Base-by-base conservation (phyloP, 1,140 invertebrate genomes). In the Bacillus rossius region DNA sequence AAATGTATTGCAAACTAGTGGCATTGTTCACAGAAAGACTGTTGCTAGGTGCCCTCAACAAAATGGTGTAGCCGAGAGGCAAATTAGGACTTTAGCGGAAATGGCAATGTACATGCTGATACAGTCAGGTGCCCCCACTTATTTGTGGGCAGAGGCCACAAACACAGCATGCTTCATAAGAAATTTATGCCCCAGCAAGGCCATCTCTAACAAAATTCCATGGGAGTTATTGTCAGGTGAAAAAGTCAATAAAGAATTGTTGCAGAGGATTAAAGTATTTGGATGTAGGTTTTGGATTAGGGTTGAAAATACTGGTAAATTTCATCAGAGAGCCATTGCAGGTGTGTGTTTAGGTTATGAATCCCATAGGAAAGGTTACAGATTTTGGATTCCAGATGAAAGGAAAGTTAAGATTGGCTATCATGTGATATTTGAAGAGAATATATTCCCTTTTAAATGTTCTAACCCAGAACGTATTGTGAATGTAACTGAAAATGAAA, bases 1-100 rank as follows among this genome's bases (percentile, higher is more conserved):
- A 26, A 8, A 17, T 10, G 23, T 54, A 51, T 52, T 56, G 55
- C 41, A 25, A 17, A 13, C 14, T 13, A 19, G 20, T 56, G 55
- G 55, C 1, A 56, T 56, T 45, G 26, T 22, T 3, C 37, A 34
- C 29, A 34, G 29, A 10, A 51, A 26, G 1, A 69, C 67, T 7
- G 55, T 63, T 20, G 54, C 62, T 4, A 64, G 68, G 45, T 64
- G 61, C 8, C 17, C n/a, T n/a, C n/a, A n/a, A n/a, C n/a, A n/a
- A n/a, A n/a, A n/a, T n/a, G n/a, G n/a, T n/a, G n/a, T n/a, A n/a
- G n/a, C n/a, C n/a, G n/a, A n/a, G n/a, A n/a, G n/a, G n/a, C n/a
- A n/a, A n/a, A 72, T 69, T 60, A 41, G 64, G 3, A 61, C 62
- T 13, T 17, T 69, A 3, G 34, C 62, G 1, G 67, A 71, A 42